phyloP scores from a whole-genome alignment of 2,113 vertebrate species.

The Pygoscelis antarcticus region DNA sequence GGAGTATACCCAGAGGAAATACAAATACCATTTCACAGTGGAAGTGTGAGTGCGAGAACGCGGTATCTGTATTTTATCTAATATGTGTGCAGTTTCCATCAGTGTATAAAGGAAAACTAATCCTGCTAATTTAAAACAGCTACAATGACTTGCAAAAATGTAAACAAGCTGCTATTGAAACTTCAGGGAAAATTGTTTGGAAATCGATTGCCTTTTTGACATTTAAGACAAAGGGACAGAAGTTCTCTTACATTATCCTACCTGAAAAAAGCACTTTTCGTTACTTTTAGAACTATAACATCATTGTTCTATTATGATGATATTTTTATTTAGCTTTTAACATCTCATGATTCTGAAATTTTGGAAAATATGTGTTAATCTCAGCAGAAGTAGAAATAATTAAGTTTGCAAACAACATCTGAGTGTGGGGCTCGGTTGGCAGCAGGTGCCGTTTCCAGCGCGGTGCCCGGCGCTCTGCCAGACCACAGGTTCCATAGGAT shows the following conservation, averaged over 20 bases:
- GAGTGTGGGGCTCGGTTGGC: background rate
- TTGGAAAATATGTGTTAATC: background rate
- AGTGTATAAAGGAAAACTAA: background rate
- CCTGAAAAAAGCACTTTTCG: background rate
- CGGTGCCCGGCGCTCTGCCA: background rate
- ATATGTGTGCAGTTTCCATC: background rate
- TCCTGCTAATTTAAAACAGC: background rate
- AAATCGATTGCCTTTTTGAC: background rate
- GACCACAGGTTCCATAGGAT: background rate
- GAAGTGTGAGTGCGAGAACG: background rate
- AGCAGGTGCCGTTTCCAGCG: background rate
- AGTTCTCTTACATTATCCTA: background rate
- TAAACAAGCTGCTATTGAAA: background rate
- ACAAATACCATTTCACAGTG: slow-evolving; percentile 33
- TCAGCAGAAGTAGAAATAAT: background rate
- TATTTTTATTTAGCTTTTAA: background rate
- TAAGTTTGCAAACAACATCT: background rate
- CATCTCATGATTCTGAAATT: background rate
- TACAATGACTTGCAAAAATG: slow-evolving; percentile 11
- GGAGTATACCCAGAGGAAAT: slow-evolving; percentile 1
- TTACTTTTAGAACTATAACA: background rate
- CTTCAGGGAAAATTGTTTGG: background rate
- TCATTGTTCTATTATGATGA: background rate
- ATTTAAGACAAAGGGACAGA: background rate
- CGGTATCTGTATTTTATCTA: background rate